Evolutionary conservation across 92 coral and sea anemone species (phyloP), one percentile per base, ranked within the genome.

Genomic region (Nematostella vectensis): DNA sequence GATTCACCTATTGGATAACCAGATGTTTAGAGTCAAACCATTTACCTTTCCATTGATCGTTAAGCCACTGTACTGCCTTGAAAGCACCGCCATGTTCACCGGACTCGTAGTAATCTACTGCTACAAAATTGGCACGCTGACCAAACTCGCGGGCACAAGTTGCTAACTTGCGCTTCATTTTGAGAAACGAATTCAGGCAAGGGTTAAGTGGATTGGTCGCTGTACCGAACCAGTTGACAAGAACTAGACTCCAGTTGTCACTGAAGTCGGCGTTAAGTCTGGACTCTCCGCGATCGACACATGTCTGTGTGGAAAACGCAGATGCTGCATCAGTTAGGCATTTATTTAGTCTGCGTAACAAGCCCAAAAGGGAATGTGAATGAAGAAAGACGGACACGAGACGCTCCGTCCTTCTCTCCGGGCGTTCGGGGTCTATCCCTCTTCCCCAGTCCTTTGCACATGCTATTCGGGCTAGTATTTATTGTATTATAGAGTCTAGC

Each of bases 221-320:
- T 21, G 98, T 91, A 19, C 93, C 71, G 53, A 91, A 85, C 98
- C 98, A 91, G 54, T 91, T 91, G 16, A 91, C 76, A 9, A 91
- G 77, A 19, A 86, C 77, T 27, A 91, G 63, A 48, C 74, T 66
- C 74, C 89, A 70, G 30, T 31, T 45, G 29, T 56, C 80, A 68
- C 50, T 65, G 54, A 37, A 33, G 25, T 27, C 67, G 0, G 60
- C 69, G 43, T 72, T 73, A 70, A 62, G 68, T 2, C 63, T 48
- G 4, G 98, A 91, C 57, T 91, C 85, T 28, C 42, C 65, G 29
- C 98, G 83, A 25, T 91, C 96, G 38, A 67, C 53, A 50, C 98
- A 91, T 26, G 89, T 82, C 98, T 91, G 60, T 4, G 39, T n/a
- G 27, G 10, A 33, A n/a, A n/a, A n/a, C n/a, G n/a, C n/a, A n/a